Conservation (phyloP, 1,140 invertebrate species). For the Neodiprion fabricii region DNA sequence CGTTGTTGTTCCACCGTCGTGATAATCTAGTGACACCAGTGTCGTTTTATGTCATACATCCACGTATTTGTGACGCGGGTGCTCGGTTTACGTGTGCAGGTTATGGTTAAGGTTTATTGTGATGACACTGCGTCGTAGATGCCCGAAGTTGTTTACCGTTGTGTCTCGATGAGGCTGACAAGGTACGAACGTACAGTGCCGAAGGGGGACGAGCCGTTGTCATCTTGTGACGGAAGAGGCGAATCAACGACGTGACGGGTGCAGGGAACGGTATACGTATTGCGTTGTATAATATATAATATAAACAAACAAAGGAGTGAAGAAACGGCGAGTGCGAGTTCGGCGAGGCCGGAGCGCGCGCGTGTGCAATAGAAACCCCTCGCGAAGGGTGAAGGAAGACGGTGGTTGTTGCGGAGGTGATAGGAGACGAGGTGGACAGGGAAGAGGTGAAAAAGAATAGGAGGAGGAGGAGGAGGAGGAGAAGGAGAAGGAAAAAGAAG, state of each 20-base stretch:
- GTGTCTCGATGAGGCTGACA: no score
- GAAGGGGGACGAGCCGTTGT: no score
- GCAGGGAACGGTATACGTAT: constrained; percentile 4
- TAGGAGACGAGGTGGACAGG: neutral
- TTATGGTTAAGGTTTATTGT: no score
- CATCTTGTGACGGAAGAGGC: no score
- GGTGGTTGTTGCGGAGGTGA: no score
- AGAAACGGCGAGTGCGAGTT: neutral
- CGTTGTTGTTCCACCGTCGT: neutral
- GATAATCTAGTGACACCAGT: neutral
- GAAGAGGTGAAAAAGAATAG: constrained; percentile 1
- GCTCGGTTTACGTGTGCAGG: neutral
- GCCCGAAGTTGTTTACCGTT: no score
- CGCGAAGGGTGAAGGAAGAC: no score
- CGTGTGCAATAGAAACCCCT: neutral
- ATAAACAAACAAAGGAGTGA: neutral
- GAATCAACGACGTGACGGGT: neutral
- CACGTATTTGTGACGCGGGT: neutral
- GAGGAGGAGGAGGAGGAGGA: constrained; percentile 8
- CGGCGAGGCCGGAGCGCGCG: neutral
- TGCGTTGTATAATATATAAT: no score
- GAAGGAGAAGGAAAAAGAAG: constrained; percentile 14
- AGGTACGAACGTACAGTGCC: no score
- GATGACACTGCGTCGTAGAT: no score
- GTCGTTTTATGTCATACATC: no score